Evolutionary conservation across 1,140 invertebrate species (phyloP).

Genomic region (Popillia japonica): DNA sequence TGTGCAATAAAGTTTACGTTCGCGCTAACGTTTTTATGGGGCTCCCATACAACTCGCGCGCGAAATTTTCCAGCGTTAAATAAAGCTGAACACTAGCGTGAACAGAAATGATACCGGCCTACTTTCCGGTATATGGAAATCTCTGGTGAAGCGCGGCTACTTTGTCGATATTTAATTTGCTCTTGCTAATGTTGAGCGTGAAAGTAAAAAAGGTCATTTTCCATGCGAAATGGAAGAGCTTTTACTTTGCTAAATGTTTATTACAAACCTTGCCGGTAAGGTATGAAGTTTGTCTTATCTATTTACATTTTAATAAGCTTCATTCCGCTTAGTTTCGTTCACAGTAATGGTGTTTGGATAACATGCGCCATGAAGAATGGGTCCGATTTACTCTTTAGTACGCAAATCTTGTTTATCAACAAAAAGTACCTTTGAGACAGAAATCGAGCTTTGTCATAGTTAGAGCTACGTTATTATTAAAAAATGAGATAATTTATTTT

Average conservation of each 20-base stretch:
- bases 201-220: not conserved
- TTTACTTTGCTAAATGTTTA: not conserved
- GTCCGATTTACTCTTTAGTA: no score
- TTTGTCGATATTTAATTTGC: constrained; percentile 19
- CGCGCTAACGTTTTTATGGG: constrained; percentile 1
- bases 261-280: not conserved
- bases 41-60: not conserved
- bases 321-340: not conserved
- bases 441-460: no score
- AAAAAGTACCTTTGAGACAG: no score
- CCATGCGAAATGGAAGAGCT: not conserved
- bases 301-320: not conserved
- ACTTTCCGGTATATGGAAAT: not conserved
- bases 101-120: not conserved
- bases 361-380: no score
- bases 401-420: no score
- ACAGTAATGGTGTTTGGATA: not conserved
- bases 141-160: not conserved
- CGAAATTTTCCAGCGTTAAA: not conserved
- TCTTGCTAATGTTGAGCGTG: not conserved
- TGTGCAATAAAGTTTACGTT: not conserved
- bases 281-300: not conserved
- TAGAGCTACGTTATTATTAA: no score
- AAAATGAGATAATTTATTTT: no score
- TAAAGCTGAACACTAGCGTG: not conserved